phyloP scores from a whole-genome alignment of 2,888 invertebrate species.

The Tricholauxania praeusta region DNA sequence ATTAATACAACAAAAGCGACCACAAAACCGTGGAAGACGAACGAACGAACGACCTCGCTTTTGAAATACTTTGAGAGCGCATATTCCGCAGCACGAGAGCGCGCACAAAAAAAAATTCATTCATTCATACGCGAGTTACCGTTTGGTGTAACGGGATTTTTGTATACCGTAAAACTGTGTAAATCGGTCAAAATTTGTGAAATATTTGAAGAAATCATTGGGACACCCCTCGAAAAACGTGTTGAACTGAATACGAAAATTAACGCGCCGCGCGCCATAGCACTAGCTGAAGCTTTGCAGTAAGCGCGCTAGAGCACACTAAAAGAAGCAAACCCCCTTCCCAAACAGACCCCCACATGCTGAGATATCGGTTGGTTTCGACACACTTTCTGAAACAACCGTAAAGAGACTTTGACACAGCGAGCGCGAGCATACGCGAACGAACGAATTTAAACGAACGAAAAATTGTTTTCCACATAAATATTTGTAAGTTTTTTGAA shows the following conservation, averaged over 20 bases:
- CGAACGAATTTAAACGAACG: conserved; percentile 40
- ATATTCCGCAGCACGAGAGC: not conserved
- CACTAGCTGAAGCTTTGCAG: not conserved
- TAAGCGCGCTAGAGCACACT: conserved; percentile 48
- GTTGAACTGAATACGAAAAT: not conserved
- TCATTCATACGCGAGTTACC: not conserved
- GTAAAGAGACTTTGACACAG: conserved; percentile 72
- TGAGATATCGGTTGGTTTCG: conserved; percentile 92
- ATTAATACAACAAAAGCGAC: conserved; percentile 44
- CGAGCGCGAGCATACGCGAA: conserved; percentile 38
- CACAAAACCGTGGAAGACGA: conserved; percentile 19
- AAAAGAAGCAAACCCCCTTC: conserved; percentile 35
- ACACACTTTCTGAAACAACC: conserved; percentile 94
- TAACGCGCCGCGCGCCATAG: no score
- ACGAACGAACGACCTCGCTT: conserved; percentile 28
- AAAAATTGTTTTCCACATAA: conserved; percentile 42
- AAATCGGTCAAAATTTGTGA: conserved; percentile 12
- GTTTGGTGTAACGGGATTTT: no score
- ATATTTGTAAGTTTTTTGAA: conserved; percentile 45
- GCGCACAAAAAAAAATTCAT: not conserved
- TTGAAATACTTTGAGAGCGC: not conserved
- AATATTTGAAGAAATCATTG: conserved; percentile 9
- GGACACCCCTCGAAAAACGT: conserved; percentile 1
- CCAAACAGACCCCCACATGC: conserved; percentile 73
- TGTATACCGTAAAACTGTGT: conserved; percentile 16